phyloP scores from a whole-genome alignment of 1,140 invertebrate species.

The Drosophila erecta region DNA sequence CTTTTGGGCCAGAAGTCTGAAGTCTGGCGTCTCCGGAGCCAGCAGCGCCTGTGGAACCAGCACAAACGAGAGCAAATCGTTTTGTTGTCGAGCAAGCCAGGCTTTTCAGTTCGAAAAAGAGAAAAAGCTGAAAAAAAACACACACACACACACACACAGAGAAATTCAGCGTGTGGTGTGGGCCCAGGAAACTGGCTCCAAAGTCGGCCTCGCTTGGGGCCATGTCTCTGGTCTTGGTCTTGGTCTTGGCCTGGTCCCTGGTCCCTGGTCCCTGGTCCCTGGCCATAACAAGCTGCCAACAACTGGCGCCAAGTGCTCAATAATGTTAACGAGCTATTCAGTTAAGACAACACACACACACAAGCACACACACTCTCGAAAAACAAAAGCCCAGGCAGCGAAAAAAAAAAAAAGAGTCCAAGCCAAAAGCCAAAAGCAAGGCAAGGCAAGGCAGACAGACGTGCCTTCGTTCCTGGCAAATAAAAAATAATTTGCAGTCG shows the following conservation, averaged over 20 bases:
- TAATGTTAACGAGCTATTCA: constrained; percentile 84
- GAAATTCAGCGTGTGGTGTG: constrained; percentile 66
- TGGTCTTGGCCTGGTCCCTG: constrained; percentile 31
- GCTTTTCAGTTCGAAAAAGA: constrained; percentile 7
- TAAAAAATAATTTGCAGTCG: constrained; percentile 83
- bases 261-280: constrained; percentile 33
- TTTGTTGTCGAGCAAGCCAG: constrained; percentile 70
- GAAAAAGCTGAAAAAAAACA: not conserved
- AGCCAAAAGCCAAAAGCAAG: constrained; percentile 13
- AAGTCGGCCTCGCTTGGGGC: constrained; percentile 64
- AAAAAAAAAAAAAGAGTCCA: constrained; percentile 30
- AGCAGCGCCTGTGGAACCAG: constrained; percentile 41
- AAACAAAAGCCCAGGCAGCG: constrained; percentile 17
- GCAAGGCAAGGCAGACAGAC: constrained; percentile 60
- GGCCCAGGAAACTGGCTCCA: constrained; percentile 61
- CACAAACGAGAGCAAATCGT: constrained; percentile 83
- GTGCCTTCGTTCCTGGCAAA: constrained; percentile 71
- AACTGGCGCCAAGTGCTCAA: constrained; percentile 84
- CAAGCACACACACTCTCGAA: constrained; percentile 10
- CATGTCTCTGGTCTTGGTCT: constrained; percentile 58
- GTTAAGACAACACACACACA: constrained; percentile 75
- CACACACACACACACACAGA: not conserved
- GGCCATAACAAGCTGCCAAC: constrained; percentile 83
- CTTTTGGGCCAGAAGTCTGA: constrained; percentile 24
- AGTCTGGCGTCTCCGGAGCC: not conserved